These are phyloP conservation scores for Epsilonema sp. DNA, from an alignment of 2,888 invertebrate species.

Conservation along the genomic window DNA sequence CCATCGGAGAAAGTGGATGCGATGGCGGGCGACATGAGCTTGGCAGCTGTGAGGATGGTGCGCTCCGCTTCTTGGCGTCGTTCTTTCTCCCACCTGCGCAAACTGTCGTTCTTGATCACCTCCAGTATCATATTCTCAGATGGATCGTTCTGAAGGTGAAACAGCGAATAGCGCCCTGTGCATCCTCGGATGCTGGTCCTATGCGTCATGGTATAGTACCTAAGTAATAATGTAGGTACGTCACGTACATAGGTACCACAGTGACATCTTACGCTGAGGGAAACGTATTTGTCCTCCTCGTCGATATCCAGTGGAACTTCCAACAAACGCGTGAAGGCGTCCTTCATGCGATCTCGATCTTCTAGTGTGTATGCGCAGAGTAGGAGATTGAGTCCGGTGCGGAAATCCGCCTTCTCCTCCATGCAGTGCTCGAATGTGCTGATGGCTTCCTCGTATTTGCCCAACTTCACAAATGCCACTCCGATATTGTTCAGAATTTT, in stretches of 20 bases:
- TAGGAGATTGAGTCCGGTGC: constrained; percentile 62
- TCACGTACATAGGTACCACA: too few species aligned
- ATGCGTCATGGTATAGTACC: background rate
- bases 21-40: constrained; percentile 64
- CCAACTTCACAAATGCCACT: constrained; percentile 77
- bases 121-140: constrained; percentile 44
- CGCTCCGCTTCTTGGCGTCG: constrained; percentile 47
- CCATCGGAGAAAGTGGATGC: constrained; percentile 41
- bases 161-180: too few species aligned
- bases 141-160: constrained; percentile 39
- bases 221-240: background rate
- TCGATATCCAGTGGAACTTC: constrained; percentile 58
- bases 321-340: constrained; percentile 67
- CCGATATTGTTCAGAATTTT: constrained; percentile 97
- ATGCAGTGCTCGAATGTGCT: constrained; percentile 93
- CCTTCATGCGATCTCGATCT: constrained; percentile 77
- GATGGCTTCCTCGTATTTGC: constrained; percentile 83
- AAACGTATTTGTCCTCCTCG: constrained; percentile 52
- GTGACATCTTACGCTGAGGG: background rate
- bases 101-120: constrained; percentile 53
- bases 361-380: constrained; percentile 40
- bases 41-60: constrained; percentile 61
- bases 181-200: too few species aligned
- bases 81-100: constrained; percentile 46
- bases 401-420: constrained; percentile 77